These are phyloP conservation scores for Myiotriccus ornatus DNA, from an alignment of 2,797 vertebrate species.

Conservation along the genomic window DNA sequence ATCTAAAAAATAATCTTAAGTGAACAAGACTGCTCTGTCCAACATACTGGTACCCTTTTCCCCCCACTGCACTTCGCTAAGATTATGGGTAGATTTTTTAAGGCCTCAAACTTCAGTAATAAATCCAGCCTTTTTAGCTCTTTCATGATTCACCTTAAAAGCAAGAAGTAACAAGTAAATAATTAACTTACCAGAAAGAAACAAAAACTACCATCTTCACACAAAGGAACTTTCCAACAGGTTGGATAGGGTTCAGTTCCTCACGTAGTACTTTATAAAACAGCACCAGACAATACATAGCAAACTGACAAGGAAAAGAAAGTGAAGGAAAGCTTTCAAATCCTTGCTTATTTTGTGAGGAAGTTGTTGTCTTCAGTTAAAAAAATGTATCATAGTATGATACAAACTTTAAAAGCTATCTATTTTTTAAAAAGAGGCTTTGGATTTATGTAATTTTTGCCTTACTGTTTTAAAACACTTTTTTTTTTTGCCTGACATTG, in stretches of 20 bases:
- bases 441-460: neutral
- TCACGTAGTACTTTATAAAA: constrained; percentile 94
- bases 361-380: neutral
- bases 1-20: neutral
- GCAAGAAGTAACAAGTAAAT: neutral
- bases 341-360: neutral
- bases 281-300: constrained; percentile 97
- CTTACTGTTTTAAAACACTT: neutral
- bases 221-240: constrained; percentile 96
- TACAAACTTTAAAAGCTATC: neutral
- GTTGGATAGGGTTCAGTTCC: constrained; percentile 91
- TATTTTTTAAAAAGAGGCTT: neutral
- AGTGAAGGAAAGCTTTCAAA: neutral
- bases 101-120: neutral
- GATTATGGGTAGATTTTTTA: neutral
- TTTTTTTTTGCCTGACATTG: neutral
- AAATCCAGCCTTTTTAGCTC: neutral
- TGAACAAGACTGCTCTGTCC: neutral
- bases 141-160: neutral
- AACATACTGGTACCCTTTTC: neutral
- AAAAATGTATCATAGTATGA: neutral
- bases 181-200: constrained; percentile 90
- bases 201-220: constrained; percentile 98
- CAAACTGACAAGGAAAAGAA: constrained; percentile 82
- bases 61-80: neutral